Base-by-base conservation (phyloP, 2,888 invertebrate genomes). In the Drosophila paramelanica region DNA sequence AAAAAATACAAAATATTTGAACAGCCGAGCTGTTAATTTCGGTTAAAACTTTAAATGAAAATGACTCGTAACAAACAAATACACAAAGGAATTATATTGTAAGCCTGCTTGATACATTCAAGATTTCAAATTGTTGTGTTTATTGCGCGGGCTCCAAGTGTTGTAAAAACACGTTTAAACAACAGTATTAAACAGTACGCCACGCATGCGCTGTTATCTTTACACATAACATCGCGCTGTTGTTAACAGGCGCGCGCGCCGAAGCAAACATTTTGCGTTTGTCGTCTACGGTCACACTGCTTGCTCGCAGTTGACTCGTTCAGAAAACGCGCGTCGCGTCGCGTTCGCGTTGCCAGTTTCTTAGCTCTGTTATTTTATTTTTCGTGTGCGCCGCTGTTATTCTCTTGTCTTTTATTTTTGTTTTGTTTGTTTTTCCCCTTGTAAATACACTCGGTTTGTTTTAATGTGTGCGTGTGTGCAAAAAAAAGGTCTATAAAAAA, bases 251-350 rank as follows among this genome's bases (percentile, higher is more conserved):
- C 72, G 66, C 74, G 72, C 72, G 77, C 71, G 57, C 60, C 33
- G 47, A 47, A 43, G 31, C n/a, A 59, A 69, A 73, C 60, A 60
- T 73, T 78, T 73, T 62, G 25, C 46, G 49, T 31, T 68, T 67
- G n/a, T 36, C 27, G 56, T 31, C 62, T 56, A 67, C 62, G 78
- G 75, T 60, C 75, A 75, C 79, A 78, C 79, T 56, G 75, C 52
- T 27, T 20, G 57, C 46, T 8, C 31, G 31, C 31, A 68, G 59
- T 64, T 64, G 69, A 68, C 50, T 78, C 53, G 75, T 73, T 75
- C 56, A 57, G 70, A 74, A 87, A 81, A 84, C 87, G 88, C 88
- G 88, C 87, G 86, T 88, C 88, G 81, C 81, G 57, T 77, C 79
- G 79, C 79, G 75, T 67, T 61, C 61, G 73, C 61, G 78, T 88